Evolutionary conservation across 2,888 invertebrate species (phyloP).

Genomic region (Nomada hirtipes): DNA sequence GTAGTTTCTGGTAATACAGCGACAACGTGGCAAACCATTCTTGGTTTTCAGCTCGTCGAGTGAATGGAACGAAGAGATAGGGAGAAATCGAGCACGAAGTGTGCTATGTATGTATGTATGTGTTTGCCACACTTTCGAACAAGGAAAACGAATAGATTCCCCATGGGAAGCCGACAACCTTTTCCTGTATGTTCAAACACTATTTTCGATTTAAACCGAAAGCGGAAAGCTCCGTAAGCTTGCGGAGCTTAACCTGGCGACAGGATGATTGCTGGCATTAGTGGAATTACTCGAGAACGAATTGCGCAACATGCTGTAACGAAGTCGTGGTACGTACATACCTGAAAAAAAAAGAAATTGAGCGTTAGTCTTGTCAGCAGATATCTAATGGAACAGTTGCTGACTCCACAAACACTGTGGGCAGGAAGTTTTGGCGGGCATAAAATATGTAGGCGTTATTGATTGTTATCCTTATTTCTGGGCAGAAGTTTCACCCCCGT

Average conservation of each 20-base stretch:
- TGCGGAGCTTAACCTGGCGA: slow-evolving; percentile 81
- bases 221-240: slow-evolving; percentile 76
- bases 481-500: no score
- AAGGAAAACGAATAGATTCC: slow-evolving; percentile 80
- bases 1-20: slow-evolving; percentile 4
- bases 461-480: background rate
- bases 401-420: slow-evolving; percentile 40
- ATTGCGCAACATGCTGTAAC: slow-evolving; percentile 76
- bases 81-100: slow-evolving; percentile 12
- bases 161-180: slow-evolving; percentile 78
- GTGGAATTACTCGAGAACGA: slow-evolving; percentile 80
- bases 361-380: slow-evolving; percentile 57
- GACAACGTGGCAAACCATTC: background rate
- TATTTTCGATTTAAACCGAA: slow-evolving; percentile 61
- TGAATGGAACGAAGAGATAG: background rate
- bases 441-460: background rate
- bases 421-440: slow-evolving; percentile 19
- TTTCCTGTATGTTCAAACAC: slow-evolving; percentile 51
- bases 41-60: slow-evolving; percentile 15
- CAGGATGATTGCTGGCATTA: slow-evolving; percentile 83
- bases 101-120: background rate
- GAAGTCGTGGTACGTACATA: slow-evolving; percentile 75
- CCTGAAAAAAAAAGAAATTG: slow-evolving; percentile 64
- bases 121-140: slow-evolving; percentile 49
- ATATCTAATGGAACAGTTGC: slow-evolving; percentile 23